Conservation (phyloP, 2,888 invertebrate species). For the Cerceris rybyensis region DNA sequence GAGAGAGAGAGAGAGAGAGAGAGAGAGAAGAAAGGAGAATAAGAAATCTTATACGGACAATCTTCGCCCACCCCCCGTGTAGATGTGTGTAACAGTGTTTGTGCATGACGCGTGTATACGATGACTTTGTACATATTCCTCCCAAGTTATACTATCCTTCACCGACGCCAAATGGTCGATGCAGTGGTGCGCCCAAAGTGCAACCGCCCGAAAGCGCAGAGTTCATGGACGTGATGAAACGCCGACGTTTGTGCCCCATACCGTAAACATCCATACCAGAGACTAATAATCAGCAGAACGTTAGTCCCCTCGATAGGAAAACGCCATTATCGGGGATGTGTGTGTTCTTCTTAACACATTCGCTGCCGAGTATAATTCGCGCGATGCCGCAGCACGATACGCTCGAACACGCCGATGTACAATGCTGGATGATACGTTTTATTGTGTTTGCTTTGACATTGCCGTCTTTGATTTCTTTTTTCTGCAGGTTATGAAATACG, state of each 20-base stretch:
- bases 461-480: neutral
- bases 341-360: conserved; percentile 1
- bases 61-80: conserved; percentile 3
- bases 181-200: conserved; percentile 20
- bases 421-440: conserved; percentile 11
- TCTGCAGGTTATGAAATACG: neutral
- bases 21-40: neutral
- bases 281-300: neutral
- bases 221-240: conserved; percentile 64
- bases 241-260: conserved; percentile 50
- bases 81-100: conserved; percentile 11
- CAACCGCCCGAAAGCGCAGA: conserved; percentile 55
- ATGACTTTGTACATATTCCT: conserved; percentile 60
- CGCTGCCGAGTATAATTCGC: neutral
- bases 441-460: neutral
- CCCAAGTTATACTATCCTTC: conserved; percentile 47
- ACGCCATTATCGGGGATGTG: neutral
- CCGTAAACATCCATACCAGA: neutral
- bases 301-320: neutral
- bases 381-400: too few relatives aligned
- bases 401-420: too few relatives aligned
- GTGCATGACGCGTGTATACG: conserved; percentile 21
- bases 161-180: conserved; percentile 9
- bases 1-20: neutral
- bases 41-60: neutral